Base-by-base conservation (phyloP, 2,888 invertebrate species). In the Xestia rhomboidea region DNA sequence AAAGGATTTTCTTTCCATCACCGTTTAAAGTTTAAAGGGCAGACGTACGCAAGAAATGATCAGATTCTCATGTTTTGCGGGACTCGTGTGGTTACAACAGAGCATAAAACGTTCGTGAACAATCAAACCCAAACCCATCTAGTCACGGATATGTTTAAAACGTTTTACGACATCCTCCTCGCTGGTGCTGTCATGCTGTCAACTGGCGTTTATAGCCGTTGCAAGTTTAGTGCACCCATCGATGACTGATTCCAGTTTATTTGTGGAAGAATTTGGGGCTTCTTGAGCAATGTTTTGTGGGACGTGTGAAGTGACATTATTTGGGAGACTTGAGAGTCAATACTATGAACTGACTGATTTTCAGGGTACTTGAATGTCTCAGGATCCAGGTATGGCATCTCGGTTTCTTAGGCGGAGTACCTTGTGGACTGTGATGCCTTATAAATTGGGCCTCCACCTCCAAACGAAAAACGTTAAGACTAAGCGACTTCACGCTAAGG, bases 111-210 rank as follows among this genome's bases (percentile, higher is more conserved):
- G 70, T 68, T 66, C 78, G 70, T 72, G 74, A 68, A 83, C 76
- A 76, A 76, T 79, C 63, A 46, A 51, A 76, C 27, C 54, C 63
- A 46, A 51, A 76, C 27, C 54, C 63, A 77, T 82, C 79, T 75
- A 75, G 83, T 75, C 76, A 86, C 73, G 75, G 76, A 82, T 82
- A 75, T 63, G 75, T 71, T 82, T 77, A 60, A 82, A 82, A 79
- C 79, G 82, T 79, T 84, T 84, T 84, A 84, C 82, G 85, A 79
- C 15, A 27, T n/a, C 41, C 54, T 75, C 69, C 67, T 75, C 57
- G 30, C 60, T n/a, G 18, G 38, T 70, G 66, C 60, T 73, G 67
- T 76, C 57, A 71, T 70, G 66, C 60, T 73, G 67, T 76, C 57
- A 71, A 68, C 68, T 54, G 11, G 46, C 24, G 60, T 73, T 73